phyloP scores from a whole-genome alignment of 2,797 vertebrate genomes.

The Semotilus atromaculatus region DNA sequence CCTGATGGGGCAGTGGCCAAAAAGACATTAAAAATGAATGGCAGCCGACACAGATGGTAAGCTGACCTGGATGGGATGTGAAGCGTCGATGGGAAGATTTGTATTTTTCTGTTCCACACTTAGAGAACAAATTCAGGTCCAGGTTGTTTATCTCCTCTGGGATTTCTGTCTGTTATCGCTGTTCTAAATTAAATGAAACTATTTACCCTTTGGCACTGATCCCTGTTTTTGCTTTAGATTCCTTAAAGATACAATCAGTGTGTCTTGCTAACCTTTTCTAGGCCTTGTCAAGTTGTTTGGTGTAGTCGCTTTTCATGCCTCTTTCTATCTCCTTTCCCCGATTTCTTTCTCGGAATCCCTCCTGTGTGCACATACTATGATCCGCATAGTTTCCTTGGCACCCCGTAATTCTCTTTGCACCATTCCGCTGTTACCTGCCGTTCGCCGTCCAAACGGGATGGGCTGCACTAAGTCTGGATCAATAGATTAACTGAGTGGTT shows the following conservation, averaged over 20 bases:
- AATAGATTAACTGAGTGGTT: slow-evolving; percentile 85
- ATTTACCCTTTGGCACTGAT: slow-evolving; percentile 4
- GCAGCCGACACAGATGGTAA: slow-evolving; percentile 49
- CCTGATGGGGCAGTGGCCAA: slow-evolving; percentile 58
- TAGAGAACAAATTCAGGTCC: slow-evolving; percentile 38
- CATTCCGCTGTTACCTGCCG: slow-evolving; percentile 58
- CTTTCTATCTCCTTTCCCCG: slow-evolving; percentile 27
- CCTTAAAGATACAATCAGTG: not conserved
- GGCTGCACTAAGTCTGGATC: slow-evolving; percentile 68
- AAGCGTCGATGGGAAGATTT: slow-evolving; percentile 38
- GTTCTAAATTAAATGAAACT: slow-evolving; percentile 8
- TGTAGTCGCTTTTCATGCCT: slow-evolving; percentile 40
- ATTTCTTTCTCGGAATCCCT: slow-evolving; percentile 34
- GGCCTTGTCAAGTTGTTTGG: slow-evolving; percentile 14
- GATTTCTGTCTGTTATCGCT: not conserved
- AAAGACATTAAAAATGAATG: slow-evolving; percentile 61
- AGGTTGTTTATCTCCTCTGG: not conserved
- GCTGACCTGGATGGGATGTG: slow-evolving; percentile 47
- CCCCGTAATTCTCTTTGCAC: slow-evolving; percentile 23
- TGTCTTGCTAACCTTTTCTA: slow-evolving; percentile 40
- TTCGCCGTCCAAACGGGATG: slow-evolving; percentile 50
- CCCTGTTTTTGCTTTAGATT: not conserved
- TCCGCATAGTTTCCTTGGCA: slow-evolving; percentile 29
- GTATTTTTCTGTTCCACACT: slow-evolving; percentile 29
- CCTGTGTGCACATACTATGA: slow-evolving; percentile 45